Percentiles rank a stretch among this genome's conserved stretches.
phyloP scores from a whole-genome alignment of 2,888 invertebrate genomes.

The Zaprionus bogoriensis region DNA sequence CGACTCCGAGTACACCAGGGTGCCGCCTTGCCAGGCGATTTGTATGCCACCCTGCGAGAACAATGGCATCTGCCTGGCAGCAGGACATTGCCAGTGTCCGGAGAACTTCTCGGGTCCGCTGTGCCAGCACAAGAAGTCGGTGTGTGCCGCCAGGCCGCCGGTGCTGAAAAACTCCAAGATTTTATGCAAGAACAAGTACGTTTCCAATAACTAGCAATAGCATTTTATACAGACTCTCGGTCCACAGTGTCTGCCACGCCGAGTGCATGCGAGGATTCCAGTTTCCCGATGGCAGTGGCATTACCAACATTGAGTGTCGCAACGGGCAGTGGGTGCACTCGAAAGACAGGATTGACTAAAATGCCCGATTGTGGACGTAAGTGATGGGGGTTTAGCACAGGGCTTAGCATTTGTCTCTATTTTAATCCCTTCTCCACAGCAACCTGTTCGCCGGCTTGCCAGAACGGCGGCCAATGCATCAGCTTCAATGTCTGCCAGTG shows the following conservation, averaged over 20 bases:
- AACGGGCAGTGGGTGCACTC: slow-evolving; percentile 89
- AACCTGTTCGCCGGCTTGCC: slow-evolving; percentile 88
- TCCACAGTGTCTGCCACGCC: slow-evolving; percentile 87
- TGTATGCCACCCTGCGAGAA: slow-evolving; percentile 91
- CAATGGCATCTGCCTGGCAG: slow-evolving; percentile 90
- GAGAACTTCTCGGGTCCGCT: slow-evolving; percentile 88
- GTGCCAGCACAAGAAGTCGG: slow-evolving; percentile 89
- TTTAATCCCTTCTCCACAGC: slow-evolving; percentile 73
- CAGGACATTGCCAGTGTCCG: slow-evolving; percentile 90
- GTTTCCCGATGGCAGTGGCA: slow-evolving; percentile 88
- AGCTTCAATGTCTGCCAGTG: slow-evolving; percentile 91
- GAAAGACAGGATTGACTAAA: slow-evolving; percentile 85
- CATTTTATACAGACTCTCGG: neutral
- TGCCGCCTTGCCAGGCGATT: slow-evolving; percentile 88
- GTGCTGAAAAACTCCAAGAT: slow-evolving; percentile 87
- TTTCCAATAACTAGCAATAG: slow-evolving; percentile 27
- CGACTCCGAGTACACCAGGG: slow-evolving; percentile 76
- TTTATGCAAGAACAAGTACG: slow-evolving; percentile 87
- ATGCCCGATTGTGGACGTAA: slow-evolving; percentile 89
- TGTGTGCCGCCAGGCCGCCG: slow-evolving; percentile 87
- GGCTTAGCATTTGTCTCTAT: neutral
- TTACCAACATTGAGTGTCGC: slow-evolving; percentile 87
- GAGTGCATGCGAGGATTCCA: slow-evolving; percentile 87
- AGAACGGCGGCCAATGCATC: slow-evolving; percentile 92
- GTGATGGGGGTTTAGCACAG: slow-evolving; percentile 47